Conservation (phyloP, 2,113 vertebrate genomes). For the Triplophysa siluroides region DNA sequence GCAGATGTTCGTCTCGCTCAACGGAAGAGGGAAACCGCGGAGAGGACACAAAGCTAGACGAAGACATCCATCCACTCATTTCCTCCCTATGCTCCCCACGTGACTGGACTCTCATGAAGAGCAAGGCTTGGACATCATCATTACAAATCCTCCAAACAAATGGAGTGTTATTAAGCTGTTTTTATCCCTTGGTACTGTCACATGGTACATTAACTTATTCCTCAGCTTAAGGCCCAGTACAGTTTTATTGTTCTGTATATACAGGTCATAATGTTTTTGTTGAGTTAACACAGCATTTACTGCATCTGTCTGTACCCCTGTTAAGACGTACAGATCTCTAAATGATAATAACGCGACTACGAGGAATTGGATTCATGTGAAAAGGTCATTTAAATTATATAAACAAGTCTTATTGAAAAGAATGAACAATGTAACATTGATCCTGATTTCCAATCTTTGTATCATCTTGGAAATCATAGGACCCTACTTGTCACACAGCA, state of each 20-base stretch:
- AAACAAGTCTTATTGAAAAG: no score
- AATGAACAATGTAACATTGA: no score
- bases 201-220: conserved; percentile 76
- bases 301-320: conserved; percentile 11
- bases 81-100: conserved; percentile 87
- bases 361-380: neutral
- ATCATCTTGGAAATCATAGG: no score
- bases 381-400: no score
- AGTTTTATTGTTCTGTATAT: conserved; percentile 46
- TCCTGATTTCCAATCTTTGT: no score
- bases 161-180: conserved; percentile 55
- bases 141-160: conserved; percentile 56
- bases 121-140: conserved; percentile 43
- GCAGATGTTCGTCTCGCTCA: conserved; percentile 91
- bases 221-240: conserved; percentile 57
- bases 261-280: conserved; percentile 37
- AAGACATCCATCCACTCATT: conserved; percentile 89
- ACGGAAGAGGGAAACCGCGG: conserved; percentile 77
- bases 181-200: conserved; percentile 61
- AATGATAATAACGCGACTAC: neutral
- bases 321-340: conserved; percentile 15
- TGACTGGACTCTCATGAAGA: conserved; percentile 63
- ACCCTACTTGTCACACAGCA: no score
- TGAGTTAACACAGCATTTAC: conserved; percentile 30
- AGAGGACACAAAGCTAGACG: conserved; percentile 78